Percentiles rank a stretch among this genome's conserved stretches.
Evolutionary conservation across 2,888 invertebrate genomes (phyloP).

Genomic region (Phania funesta): DNA sequence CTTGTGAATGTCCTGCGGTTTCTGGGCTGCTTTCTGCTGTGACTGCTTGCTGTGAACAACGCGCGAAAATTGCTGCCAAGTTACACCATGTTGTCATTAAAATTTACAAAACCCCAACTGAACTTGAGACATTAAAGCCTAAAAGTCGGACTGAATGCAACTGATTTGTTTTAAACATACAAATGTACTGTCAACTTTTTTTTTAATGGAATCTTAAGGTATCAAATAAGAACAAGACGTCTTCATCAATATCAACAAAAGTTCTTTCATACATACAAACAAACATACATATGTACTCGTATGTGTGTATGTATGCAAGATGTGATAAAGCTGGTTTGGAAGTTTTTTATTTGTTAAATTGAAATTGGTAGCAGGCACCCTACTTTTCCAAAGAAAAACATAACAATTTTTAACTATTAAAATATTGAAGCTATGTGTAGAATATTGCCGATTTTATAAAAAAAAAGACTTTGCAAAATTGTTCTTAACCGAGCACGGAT

Average conservation of each 20-base stretch:
- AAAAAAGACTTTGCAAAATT: no score
- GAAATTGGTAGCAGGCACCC: neutral
- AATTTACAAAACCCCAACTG: neutral
- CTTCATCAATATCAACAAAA: conserved; percentile 63
- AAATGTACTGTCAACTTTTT: neutral
- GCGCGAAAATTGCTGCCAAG: conserved; percentile 71
- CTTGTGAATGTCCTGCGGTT: conserved; percentile 58
- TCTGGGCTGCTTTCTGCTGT: neutral
- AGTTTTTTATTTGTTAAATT: neutral
- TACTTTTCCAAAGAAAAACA: neutral
- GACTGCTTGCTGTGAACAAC: conserved; percentile 70
- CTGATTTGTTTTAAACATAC: conserved; percentile 13
- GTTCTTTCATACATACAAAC: conserved; percentile 69
- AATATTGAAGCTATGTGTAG: no score
- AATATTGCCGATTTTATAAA: no score
- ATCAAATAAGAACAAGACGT: conserved; percentile 28
- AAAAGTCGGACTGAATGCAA: conserved; percentile 13
- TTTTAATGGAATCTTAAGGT: neutral
- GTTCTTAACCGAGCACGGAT: no score
- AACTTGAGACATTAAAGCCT: conserved; percentile 31
- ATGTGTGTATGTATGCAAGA: no score
- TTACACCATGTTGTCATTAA: conserved; percentile 60
- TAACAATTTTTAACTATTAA: no score
- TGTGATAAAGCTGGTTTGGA: conserved; percentile 64
- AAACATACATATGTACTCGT: no score